Evolutionary conservation across 1,140 invertebrate genomes (phyloP).

Genomic region (Neodiprion lecontei): DNA sequence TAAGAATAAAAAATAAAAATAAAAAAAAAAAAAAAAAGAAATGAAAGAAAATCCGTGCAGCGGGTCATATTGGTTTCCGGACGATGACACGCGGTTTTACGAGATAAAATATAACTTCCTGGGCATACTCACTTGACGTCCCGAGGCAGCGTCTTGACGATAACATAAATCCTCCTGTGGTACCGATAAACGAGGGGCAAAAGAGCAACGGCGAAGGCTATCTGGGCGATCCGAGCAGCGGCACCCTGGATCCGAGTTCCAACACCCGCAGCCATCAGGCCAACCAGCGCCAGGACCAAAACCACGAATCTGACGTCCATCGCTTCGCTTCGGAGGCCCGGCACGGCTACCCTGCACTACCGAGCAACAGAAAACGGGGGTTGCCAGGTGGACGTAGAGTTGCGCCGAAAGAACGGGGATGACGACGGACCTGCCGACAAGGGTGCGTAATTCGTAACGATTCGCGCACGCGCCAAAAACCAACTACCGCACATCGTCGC

Average conservation of each 20-base stretch:
- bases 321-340: constrained; percentile 14
- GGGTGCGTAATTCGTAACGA: not conserved
- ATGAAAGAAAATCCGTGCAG: too few relatives aligned
- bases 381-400: constrained; percentile 30
- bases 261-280: constrained; percentile 65
- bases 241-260: constrained; percentile 63
- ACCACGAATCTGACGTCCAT: constrained; percentile 53
- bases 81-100: too few relatives aligned
- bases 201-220: constrained; percentile 60
- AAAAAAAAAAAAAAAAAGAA: constrained; percentile 8
- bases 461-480: not conserved
- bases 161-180: constrained; percentile 65
- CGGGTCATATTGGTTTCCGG: too few relatives aligned
- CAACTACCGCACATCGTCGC: too few relatives aligned
- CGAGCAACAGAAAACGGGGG: constrained; percentile 25
- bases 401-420: not conserved
- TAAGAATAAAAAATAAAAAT: constrained; percentile 12
- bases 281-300: constrained; percentile 63
- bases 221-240: constrained; percentile 64
- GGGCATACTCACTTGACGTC: constrained; percentile 65
- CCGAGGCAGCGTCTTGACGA: constrained; percentile 64
- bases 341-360: not conserved
- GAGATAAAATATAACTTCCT: not conserved
- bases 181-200: constrained; percentile 64
- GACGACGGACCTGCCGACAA: not conserved